Conservation (phyloP, 2,113 vertebrate species). For the zebrafish (Danio rerio) region DNA sequence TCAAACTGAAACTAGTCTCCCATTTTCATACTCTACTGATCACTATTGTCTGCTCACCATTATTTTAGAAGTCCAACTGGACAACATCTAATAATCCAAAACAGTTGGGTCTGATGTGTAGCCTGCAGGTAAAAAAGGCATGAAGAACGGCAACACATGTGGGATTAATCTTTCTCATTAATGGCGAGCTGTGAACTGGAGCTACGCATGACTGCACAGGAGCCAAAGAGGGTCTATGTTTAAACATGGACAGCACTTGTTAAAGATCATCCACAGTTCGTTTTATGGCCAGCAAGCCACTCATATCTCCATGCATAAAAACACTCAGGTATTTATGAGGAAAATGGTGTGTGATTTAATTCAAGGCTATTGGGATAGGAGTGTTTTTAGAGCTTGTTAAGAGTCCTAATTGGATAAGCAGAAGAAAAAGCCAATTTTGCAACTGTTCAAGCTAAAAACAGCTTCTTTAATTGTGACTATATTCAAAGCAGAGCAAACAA, state of each 20-base stretch:
- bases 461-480: background rate
- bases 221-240: slow-evolving; percentile 3
- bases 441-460: background rate
- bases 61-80: background rate
- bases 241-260: slow-evolving; percentile 16
- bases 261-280: slow-evolving; percentile 1
- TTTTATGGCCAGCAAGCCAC: slow-evolving; percentile 16
- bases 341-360: background rate
- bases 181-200: slow-evolving; percentile 8
- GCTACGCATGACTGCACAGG: slow-evolving; percentile 8
- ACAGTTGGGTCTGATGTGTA: slow-evolving; percentile 6
- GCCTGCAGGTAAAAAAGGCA: slow-evolving; percentile 16
- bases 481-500: no score
- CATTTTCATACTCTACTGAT: background rate
- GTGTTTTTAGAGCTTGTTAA: background rate
- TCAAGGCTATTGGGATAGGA: background rate
- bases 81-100: slow-evolving; percentile 10
- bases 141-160: slow-evolving; percentile 7
- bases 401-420: background rate
- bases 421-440: background rate
- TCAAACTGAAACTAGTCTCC: background rate
- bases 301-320: background rate
- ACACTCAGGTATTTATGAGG: background rate
- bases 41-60: background rate
- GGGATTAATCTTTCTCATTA: slow-evolving; percentile 43